Percentiles rank a stretch among this genome's conserved stretches.
phyloP scores from a whole-genome alignment of 1,140 invertebrate genomes.

The roundworm (Caenorhabditis elegans) region WBcel235 BX284606.5:7147001-7147500 shows the following conservation, averaged over 20 bases:
- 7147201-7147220: constrained; percentile 83
- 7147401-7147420: constrained; percentile 93
- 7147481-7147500: constrained; percentile 78
- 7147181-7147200: constrained; percentile 80
- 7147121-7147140: constrained; percentile 80
- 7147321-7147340: constrained; percentile 51
- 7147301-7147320: constrained; percentile 73
- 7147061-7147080: constrained; percentile 78
- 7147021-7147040: constrained; percentile 85
- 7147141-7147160: constrained; percentile 84
- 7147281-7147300: constrained; percentile 73
- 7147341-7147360: constrained; percentile 67
- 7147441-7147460: constrained; percentile 89
- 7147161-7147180: constrained; percentile 72
- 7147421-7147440: constrained; percentile 83
- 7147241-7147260: constrained; percentile 80
- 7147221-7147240: constrained; percentile 83
- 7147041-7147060: constrained; percentile 80
- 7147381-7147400: constrained; percentile 82
- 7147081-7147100: constrained; percentile 84
- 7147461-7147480: constrained; percentile 93
- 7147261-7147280: constrained; percentile 76
- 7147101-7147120: constrained; percentile 77
- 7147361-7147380: constrained; percentile 79
- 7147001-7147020: constrained; percentile 61